These are phyloP conservation scores for Spialia ferax DNA, from an alignment of 2,888 invertebrate genomes.

Conservation along the genomic window DNA sequence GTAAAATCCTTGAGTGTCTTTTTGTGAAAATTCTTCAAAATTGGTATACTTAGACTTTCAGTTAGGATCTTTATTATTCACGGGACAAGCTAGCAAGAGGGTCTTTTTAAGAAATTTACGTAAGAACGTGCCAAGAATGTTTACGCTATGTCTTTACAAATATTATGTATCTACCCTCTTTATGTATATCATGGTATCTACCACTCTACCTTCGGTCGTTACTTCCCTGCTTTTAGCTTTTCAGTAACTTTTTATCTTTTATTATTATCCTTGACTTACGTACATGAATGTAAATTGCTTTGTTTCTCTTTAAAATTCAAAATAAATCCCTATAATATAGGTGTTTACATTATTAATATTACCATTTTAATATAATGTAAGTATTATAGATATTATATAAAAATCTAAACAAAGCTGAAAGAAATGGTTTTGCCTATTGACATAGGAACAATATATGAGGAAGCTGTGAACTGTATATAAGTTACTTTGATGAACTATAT, in stretches of 20 bases:
- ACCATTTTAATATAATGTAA: too few species aligned
- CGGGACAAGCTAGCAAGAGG: constrained; percentile 34
- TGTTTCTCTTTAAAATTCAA: not conserved
- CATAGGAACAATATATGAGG: too few species aligned
- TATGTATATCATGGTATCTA: constrained; percentile 7
- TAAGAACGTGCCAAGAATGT: constrained; percentile 38
- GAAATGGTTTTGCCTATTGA: too few species aligned
- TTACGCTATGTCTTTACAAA: constrained; percentile 38
- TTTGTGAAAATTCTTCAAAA: constrained; percentile 11
- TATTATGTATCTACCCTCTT: constrained; percentile 27
- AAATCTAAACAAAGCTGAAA: too few species aligned
- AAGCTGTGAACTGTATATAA: too few species aligned
- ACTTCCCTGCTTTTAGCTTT: constrained; percentile 31
- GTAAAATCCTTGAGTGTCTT: not conserved
- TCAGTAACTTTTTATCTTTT: constrained; percentile 20
- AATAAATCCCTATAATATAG: not conserved
- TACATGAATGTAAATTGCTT: constrained; percentile 11
- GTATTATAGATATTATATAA: too few species aligned
- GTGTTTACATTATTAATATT: not conserved
- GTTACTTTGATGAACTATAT: not conserved
- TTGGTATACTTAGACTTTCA: constrained; percentile 33
- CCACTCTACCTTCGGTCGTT: constrained; percentile 28
- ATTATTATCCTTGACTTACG: constrained; percentile 24
- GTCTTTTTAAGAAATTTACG: constrained; percentile 40
- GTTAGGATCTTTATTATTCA: constrained; percentile 37